Evolutionary conservation across 2,888 invertebrate species (phyloP).

Genomic region (Molorchus minor): DNA sequence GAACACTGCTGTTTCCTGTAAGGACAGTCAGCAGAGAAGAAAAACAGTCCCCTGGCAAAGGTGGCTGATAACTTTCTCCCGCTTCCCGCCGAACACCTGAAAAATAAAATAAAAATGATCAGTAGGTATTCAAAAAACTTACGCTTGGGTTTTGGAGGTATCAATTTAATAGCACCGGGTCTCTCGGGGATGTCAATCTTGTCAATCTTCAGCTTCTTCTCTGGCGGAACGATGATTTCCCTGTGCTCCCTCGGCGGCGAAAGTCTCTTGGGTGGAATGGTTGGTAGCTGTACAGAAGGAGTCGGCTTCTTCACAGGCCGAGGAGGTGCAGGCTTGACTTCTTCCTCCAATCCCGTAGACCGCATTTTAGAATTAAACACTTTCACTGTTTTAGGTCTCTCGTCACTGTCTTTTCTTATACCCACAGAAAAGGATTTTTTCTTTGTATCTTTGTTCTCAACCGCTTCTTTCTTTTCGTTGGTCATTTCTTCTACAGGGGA

Average conservation of each 20-base stretch:
- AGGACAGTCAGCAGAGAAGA: slow-evolving; percentile 44
- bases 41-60: slow-evolving; percentile 44
- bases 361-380: slow-evolving; percentile 91
- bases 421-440: slow-evolving; percentile 85
- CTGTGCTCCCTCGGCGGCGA: slow-evolving; percentile 56
- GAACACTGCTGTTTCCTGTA: slow-evolving; percentile 41
- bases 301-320: slow-evolving; percentile 71
- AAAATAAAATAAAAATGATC: slow-evolving; percentile 51
- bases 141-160: slow-evolving; percentile 91
- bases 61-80: slow-evolving; percentile 41
- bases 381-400: slow-evolving; percentile 89
- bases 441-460: slow-evolving; percentile 62
- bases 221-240: slow-evolving; percentile 66
- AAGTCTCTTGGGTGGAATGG: slow-evolving; percentile 58
- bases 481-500: slow-evolving; percentile 60
- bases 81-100: slow-evolving; percentile 45
- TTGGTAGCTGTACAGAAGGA: slow-evolving; percentile 61
- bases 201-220: slow-evolving; percentile 80
- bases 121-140: slow-evolving; percentile 66
- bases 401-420: slow-evolving; percentile 76
- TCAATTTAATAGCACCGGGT: slow-evolving; percentile 85
- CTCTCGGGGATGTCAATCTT: slow-evolving; percentile 68
- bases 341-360: slow-evolving; percentile 89
- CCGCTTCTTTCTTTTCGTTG: slow-evolving; percentile 47
- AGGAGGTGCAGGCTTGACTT: slow-evolving; percentile 85